phyloP scores from a whole-genome alignment of 2,888 invertebrate genomes.

The Tubulanus polymorphus region DNA sequence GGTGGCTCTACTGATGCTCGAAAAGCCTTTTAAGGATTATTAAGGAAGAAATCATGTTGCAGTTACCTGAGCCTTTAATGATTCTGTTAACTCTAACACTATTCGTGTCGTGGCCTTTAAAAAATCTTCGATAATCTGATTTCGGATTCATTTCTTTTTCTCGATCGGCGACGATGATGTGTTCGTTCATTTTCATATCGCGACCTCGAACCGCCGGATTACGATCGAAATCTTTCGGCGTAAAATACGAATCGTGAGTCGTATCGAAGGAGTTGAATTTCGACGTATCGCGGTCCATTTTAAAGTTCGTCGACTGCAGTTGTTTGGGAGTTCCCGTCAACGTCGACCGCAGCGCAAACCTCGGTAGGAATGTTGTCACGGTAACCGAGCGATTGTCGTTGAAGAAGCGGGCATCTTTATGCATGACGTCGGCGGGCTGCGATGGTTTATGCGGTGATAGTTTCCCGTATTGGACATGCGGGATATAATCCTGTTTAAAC shows the following conservation, averaged over 20 bases:
- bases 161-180: conserved; percentile 39
- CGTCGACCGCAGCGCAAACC: conserved; percentile 30
- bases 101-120: conserved; percentile 35
- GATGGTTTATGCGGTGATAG: conserved; percentile 32
- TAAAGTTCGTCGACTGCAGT: conserved; percentile 41
- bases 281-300: conserved; percentile 41
- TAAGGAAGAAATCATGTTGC: no score
- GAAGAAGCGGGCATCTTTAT: conserved; percentile 36
- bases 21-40: no score
- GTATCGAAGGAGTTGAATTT: conserved; percentile 40
- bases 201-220: conserved; percentile 12
- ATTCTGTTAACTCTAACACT: no score
- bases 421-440: conserved; percentile 39
- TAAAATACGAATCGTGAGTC: conserved; percentile 37
- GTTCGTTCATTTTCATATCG: conserved; percentile 18
- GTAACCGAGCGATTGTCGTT: conserved; percentile 41
- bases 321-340: conserved; percentile 27
- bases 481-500: conserved; percentile 40
- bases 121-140: conserved; percentile 40
- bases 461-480: conserved; percentile 26
- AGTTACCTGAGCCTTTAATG: no score
- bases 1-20: no score
- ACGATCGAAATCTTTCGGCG: conserved; percentile 29
- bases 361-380: conserved; percentile 28
- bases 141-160: conserved; percentile 36